A percentile compares a stretch with the other conserved stretches of the same genome.
Evolutionary conservation across 1,140 invertebrate genomes (phyloP).

Genomic region (Lithobius niger): DNA sequence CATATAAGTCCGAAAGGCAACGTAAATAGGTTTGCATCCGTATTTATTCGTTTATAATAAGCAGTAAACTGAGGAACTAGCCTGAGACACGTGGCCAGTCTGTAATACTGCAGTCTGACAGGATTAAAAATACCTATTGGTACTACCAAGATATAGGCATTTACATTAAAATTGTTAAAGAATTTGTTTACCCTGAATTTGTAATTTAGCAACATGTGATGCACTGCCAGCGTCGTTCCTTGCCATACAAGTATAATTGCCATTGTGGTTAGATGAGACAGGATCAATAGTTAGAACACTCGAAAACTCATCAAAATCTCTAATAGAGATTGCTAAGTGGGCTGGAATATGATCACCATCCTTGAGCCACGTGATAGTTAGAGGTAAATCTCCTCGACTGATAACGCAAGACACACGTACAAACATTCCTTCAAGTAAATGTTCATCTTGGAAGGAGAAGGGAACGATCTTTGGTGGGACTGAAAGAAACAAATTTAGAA

Average conservation of each 20-base stretch:
- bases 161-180: neutral
- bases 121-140: too few relatives aligned
- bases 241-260: slow-evolving; percentile 26
- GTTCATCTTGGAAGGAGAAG: too few relatives aligned
- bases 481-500: slow-evolving; percentile 21
- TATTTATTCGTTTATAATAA: too few relatives aligned
- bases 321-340: slow-evolving; percentile 25
- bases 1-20: too few relatives aligned
- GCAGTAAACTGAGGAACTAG: too few relatives aligned
- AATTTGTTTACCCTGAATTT: slow-evolving; percentile 56
- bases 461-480: slow-evolving; percentile 15
- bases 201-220: slow-evolving; percentile 55
- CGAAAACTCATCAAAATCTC: slow-evolving; percentile 33
- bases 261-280: slow-evolving; percentile 18
- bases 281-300: slow-evolving; percentile 35
- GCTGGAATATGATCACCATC: slow-evolving; percentile 34
- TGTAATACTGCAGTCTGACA: too few relatives aligned
- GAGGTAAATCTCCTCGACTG: slow-evolving; percentile 43
- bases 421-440: slow-evolving; percentile 52
- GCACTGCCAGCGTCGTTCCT: slow-evolving; percentile 62
- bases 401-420: slow-evolving; percentile 56
- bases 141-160: too few relatives aligned
- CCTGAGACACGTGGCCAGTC: too few relatives aligned
- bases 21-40: too few relatives aligned
- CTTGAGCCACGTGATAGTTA: slow-evolving; percentile 46